phyloP scores from a whole-genome alignment of 2,113 vertebrate species.

The Tapirus terrestris region DNA sequence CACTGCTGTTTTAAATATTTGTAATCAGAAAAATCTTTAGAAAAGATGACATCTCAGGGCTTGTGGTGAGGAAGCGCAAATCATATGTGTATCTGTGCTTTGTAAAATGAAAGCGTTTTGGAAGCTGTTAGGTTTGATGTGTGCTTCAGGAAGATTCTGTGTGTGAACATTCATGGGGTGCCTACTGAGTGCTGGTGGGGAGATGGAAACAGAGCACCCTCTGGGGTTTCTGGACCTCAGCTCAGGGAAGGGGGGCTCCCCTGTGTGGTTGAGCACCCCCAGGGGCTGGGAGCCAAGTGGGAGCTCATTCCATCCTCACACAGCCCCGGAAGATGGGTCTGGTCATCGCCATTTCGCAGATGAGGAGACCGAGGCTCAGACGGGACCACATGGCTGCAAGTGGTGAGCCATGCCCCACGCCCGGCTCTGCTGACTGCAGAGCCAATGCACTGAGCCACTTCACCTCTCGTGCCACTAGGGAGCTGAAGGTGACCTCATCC shows the following conservation, averaged over 20 bases:
- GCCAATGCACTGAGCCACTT: not conserved
- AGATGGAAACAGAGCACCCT: too few species aligned
- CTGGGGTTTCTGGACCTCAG: not conserved
- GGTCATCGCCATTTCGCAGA: not conserved
- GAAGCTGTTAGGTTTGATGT: not conserved
- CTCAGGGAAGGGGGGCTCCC: too few species aligned
- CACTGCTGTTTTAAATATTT: not conserved
- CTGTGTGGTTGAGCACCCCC: not conserved
- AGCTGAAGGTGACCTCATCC: not conserved
- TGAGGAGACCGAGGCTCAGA: not conserved
- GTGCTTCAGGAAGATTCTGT: not conserved
- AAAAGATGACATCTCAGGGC: not conserved
- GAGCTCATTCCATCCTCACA: too few species aligned
- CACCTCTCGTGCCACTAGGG: not conserved
- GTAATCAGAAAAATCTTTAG: not conserved
- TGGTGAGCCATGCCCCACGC: not conserved
- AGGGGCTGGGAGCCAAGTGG: not conserved
- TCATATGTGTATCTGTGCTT: fast-evolving
- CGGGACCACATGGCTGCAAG: not conserved
- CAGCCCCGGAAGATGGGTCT: too few species aligned
- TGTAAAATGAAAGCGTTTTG: fast-evolving
- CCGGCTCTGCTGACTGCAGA: not conserved
- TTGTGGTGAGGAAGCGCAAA: too few species aligned
- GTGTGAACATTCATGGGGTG: not conserved
- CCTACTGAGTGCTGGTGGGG: fast-evolving